Conservation (phyloP, 2,888 invertebrate species). For the Caenorhabditis panamensis region DNA sequence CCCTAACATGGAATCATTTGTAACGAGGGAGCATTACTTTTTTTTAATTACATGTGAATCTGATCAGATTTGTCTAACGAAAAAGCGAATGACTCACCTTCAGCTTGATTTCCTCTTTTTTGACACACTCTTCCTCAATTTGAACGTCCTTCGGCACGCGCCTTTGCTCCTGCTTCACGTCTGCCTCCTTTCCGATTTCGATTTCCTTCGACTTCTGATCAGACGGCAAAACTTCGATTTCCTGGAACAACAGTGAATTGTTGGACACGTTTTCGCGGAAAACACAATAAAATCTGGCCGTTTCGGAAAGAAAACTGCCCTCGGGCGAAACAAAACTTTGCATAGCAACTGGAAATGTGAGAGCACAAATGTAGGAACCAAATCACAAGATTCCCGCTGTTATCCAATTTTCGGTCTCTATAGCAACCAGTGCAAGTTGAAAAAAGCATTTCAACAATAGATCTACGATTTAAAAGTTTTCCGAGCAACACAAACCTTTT, state of each 20-base stretch:
- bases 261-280: background rate
- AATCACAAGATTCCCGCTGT: no score
- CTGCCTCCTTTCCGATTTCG: background rate
- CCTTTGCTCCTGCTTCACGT: background rate
- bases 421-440: no score
- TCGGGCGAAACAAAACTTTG: background rate
- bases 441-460: no score
- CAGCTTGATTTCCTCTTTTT: slow-evolving; percentile 6
- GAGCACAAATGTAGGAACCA: background rate
- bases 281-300: background rate
- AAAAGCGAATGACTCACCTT: slow-evolving; percentile 15
- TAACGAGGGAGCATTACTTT: no score
- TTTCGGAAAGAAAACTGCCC: background rate
- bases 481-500: background rate
- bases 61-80: no score
- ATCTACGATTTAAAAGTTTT: background rate
- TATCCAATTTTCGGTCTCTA: no score
- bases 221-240: background rate
- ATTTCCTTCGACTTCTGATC: slow-evolving; percentile 7
- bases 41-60: slow-evolving; percentile 3
- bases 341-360: slow-evolving; percentile 11
- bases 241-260: background rate
- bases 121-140: slow-evolving; percentile 18
- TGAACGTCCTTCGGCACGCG: background rate
- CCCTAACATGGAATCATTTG: no score